These are phyloP conservation scores for Saiga tatarica DNA, from an alignment of 2,113 vertebrate species.

Conservation along the genomic window DNA sequence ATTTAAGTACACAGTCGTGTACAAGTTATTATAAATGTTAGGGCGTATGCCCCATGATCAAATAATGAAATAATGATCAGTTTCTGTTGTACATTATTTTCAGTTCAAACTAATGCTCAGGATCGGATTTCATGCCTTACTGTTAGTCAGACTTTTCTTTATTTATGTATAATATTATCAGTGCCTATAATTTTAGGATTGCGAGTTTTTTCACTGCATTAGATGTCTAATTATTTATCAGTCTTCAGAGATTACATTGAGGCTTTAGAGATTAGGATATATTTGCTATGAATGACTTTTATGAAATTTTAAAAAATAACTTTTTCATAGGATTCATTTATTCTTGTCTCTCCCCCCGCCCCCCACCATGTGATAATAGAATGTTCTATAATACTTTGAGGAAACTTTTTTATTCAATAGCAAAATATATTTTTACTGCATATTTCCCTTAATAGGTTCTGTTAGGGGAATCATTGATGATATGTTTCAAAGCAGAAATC, in stretches of 20 bases:
- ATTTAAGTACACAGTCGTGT: not conserved
- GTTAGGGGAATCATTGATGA: constrained; percentile 35
- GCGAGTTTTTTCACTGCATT: not conserved
- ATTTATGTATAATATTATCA: constrained; percentile 2
- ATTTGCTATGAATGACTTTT: constrained; percentile 17
- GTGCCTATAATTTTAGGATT: constrained; percentile 1
- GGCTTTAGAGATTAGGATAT: not conserved
- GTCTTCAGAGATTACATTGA: constrained; percentile 6
- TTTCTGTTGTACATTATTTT: not conserved
- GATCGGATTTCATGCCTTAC: not conserved
- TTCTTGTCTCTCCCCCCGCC: not conserved
- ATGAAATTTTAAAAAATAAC: not conserved
- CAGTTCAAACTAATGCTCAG: not conserved
- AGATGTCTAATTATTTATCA: not conserved
- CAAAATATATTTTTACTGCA: constrained; percentile 22
- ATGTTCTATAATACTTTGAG: not conserved
- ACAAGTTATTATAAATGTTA: not conserved
- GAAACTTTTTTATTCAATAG: not conserved
- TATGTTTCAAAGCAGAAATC: constrained; percentile 68
- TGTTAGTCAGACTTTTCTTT: not conserved
- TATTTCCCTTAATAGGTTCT: not conserved
- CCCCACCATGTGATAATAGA: not conserved
- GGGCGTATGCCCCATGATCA: not conserved
- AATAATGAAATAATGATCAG: not conserved
- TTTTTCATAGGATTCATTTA: not conserved